These are phyloP conservation scores for Gnathonemus echidnorhynchus DNA, from an alignment of 2,113 vertebrate species.

Conservation along the genomic window DNA sequence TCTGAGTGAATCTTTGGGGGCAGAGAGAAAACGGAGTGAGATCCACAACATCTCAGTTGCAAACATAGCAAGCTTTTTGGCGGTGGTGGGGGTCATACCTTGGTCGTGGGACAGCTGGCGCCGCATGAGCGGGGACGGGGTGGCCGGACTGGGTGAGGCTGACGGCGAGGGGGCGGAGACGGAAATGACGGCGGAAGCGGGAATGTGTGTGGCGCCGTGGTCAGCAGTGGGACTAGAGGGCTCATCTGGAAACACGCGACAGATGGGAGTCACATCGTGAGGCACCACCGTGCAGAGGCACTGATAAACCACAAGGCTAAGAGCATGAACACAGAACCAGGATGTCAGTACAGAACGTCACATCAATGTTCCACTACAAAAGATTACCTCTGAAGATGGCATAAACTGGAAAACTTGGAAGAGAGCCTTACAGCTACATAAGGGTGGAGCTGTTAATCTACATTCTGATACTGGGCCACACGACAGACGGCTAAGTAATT, in stretches of 20 bases:
- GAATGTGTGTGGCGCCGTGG: conserved; percentile 78
- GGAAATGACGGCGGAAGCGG: conserved; percentile 89
- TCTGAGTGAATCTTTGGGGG: conserved; percentile 73
- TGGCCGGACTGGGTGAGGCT: conserved; percentile 67
- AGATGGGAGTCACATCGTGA: background rate
- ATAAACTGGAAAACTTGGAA: background rate
- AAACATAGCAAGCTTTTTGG: too few relatives aligned
- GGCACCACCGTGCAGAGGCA: background rate
- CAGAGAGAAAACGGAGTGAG: background rate
- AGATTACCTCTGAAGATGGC: background rate
- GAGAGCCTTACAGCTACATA: background rate
- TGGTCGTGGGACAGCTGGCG: conserved; percentile 94
- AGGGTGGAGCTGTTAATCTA: background rate
- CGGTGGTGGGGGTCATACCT: conserved; percentile 57
- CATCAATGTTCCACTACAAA: background rate
- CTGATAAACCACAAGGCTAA: background rate
- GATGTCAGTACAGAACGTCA: background rate
- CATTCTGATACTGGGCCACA: background rate
- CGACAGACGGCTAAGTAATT: background rate
- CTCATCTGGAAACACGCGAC: conserved; percentile 68
- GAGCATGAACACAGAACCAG: background rate
- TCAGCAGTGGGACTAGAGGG: conserved; percentile 91
- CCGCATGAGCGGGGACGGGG: conserved; percentile 76
- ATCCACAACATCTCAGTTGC: background rate
- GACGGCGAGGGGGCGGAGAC: conserved; percentile 60